Evolutionary conservation across 2,797 vertebrate genomes (phyloP).

Genomic region (Gambusia yucatana): DNA sequence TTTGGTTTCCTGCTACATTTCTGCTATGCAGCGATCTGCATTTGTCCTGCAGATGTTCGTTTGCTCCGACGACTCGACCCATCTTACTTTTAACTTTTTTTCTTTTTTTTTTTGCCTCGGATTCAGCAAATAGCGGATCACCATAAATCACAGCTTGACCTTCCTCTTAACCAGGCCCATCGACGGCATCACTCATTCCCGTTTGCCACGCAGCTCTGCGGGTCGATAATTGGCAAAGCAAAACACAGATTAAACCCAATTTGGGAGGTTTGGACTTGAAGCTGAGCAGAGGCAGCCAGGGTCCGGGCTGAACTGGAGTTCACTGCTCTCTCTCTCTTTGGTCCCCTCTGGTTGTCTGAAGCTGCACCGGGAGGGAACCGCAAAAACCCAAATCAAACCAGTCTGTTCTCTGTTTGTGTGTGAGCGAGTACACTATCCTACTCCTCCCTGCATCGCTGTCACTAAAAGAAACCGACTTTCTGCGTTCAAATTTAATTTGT

Average conservation of each 20-base stretch:
- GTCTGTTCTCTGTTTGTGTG: constrained; percentile 62
- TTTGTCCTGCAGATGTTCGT: constrained; percentile 29
- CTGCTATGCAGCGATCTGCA: constrained; percentile 23
- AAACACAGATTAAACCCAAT: constrained; percentile 80
- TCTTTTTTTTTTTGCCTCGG: constrained; percentile 9
- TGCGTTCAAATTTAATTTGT: constrained; percentile 75
- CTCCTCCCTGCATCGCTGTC: constrained; percentile 57
- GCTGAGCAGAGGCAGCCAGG: constrained; percentile 70
- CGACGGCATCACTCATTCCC: constrained; percentile 70
- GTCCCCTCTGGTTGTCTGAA: constrained; percentile 62
- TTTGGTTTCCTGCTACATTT: constrained; percentile 20
- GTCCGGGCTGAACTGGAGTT: constrained; percentile 64
- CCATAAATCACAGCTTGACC: constrained; percentile 73
- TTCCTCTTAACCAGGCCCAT: constrained; percentile 66
- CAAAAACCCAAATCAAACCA: constrained; percentile 77
- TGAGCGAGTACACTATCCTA: constrained; percentile 48
- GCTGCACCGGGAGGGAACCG: constrained; percentile 63
- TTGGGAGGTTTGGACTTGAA: constrained; percentile 74
- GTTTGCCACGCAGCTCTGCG: constrained; percentile 71
- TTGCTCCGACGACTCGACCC: constrained; percentile 47
- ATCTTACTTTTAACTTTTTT: neutral
- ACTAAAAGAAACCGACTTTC: constrained; percentile 76
- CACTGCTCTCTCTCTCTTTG: constrained; percentile 45
- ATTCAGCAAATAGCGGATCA: constrained; percentile 49
- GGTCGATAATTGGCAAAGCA: constrained; percentile 79